These are phyloP conservation scores for Hyposmocoma kahamanoa DNA, from an alignment of 1,140 invertebrate species.

Conservation along the genomic window DNA sequence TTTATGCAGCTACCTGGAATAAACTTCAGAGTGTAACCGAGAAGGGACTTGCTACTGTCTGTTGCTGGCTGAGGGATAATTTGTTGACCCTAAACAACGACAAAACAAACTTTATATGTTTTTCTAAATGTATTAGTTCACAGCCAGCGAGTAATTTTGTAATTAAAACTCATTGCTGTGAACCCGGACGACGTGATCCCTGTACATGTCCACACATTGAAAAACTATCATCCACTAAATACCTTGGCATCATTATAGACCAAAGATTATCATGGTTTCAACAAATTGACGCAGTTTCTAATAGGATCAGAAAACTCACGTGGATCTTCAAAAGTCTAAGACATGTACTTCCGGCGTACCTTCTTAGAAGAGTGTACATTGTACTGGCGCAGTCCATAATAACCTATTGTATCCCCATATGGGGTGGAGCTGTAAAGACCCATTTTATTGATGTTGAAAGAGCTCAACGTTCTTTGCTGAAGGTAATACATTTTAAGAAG, in stretches of 20 bases:
- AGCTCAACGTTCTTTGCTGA: not conserved
- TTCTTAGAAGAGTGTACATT: not conserved
- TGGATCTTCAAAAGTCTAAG: conserved; percentile 1
- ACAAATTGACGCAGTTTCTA: not conserved
- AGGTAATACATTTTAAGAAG: conserved; percentile 1
- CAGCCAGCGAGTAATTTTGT: not conserved
- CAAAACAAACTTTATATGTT: conserved; percentile 1
- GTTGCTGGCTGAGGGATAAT: not conserved
- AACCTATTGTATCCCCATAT: not conserved
- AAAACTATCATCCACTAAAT: not conserved
- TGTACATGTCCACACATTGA: not conserved
- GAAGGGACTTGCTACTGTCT: too few relatives aligned
- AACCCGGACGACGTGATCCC: not conserved
- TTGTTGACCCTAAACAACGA: not conserved
- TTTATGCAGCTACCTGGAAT: too few relatives aligned
- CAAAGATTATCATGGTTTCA: not conserved
- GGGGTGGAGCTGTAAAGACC: not conserved
- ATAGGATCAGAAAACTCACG: not conserved
- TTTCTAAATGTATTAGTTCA: not conserved
- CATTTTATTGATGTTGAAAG: not conserved
- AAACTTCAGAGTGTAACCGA: too few relatives aligned
- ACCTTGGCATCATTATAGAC: not conserved
- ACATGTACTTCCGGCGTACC: too few relatives aligned
- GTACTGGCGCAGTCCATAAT: not conserved
- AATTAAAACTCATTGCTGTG: not conserved